Percentiles rank a stretch among this genome's conserved stretches.
Evolutionary conservation across 2,113 vertebrate genomes (phyloP).

Genomic region (Philantomba maxwellii): DNA sequence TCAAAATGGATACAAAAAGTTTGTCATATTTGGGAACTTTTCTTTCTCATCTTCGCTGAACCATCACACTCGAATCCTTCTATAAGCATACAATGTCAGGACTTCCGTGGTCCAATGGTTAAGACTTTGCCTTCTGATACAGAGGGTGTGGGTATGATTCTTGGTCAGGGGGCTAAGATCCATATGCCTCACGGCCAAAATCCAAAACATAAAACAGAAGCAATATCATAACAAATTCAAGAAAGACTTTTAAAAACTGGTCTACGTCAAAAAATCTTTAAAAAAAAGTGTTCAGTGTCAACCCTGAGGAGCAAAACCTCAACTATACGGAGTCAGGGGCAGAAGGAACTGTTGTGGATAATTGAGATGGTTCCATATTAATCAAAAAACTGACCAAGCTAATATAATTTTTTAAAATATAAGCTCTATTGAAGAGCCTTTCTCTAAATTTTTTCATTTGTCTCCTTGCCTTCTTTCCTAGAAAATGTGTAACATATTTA

Average conservation of each 20-base stretch:
- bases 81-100: background rate
- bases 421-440: background rate
- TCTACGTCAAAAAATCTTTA: background rate
- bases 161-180: background rate
- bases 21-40: background rate
- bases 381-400: background rate
- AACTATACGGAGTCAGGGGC: background rate
- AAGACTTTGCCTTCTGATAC: background rate
- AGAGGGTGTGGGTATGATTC: background rate
- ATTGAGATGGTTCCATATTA: background rate
- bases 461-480: background rate
- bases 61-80: background rate
- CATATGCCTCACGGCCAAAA: background rate
- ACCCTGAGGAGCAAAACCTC: background rate
- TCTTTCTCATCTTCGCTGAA: background rate
- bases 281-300: background rate
- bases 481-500: background rate
- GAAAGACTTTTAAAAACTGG: background rate
- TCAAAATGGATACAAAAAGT: background rate
- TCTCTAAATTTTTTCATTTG: background rate
- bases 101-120: background rate
- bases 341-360: background rate
- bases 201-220: background rate
- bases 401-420: background rate
- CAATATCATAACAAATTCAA: background rate